Percentiles rank a stretch among this genome's conserved stretches.
Evolutionary conservation across 2,113 vertebrate genomes (phyloP).

Genomic region (Acinonyx jubatus): DNA sequence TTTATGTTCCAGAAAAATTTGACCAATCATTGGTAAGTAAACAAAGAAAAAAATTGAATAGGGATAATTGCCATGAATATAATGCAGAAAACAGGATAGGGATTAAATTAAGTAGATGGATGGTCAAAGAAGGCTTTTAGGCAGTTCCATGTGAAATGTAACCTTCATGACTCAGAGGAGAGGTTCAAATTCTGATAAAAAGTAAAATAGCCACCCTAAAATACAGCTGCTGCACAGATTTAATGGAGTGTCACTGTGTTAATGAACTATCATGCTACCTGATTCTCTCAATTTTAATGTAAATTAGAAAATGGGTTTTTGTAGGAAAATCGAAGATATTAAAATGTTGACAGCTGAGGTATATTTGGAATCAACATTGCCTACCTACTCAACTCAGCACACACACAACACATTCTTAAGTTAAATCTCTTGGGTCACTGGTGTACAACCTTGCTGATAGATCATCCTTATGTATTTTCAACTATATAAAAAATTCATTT

Average conservation of each 20-base stretch:
- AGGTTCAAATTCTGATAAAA: no score
- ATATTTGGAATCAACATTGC: not conserved
- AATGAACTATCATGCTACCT: not conserved
- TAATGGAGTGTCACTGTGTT: not conserved
- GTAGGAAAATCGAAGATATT: not conserved
- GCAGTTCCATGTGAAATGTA: not conserved
- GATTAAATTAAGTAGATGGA: not conserved
- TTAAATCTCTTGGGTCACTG: not conserved
- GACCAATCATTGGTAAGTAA: not conserved
- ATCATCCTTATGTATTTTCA: not conserved
- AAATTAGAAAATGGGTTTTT: not conserved
- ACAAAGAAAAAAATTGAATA: not conserved
- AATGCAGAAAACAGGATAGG: not conserved
- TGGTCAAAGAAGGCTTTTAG: no score
- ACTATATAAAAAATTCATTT: conserved; percentile 17
- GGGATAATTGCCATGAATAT: not conserved
- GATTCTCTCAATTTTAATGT: not conserved
- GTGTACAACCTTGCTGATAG: not conserved
- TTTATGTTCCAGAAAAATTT: not conserved
- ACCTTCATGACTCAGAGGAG: not conserved
- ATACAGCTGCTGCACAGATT: not conserved
- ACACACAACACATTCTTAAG: not conserved
- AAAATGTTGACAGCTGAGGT: not conserved
- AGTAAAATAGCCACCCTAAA: not conserved
- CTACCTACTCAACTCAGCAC: not conserved